Conservation (phyloP, 2,797 vertebrate species). For the Rhabdomys pumilio region DNA sequence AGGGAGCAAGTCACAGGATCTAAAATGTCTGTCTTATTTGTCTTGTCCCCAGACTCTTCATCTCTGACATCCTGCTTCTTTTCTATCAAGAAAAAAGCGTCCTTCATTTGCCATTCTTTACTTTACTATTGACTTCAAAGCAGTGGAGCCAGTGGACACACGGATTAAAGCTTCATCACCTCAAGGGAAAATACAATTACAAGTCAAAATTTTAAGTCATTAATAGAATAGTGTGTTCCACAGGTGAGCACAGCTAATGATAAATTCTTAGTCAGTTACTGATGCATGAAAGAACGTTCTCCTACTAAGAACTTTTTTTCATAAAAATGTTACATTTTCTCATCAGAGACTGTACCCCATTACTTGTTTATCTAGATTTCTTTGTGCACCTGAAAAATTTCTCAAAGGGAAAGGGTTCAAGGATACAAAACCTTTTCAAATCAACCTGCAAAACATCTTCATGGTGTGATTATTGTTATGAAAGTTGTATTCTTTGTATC, state of each 20-base stretch:
- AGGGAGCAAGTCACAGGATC: neutral
- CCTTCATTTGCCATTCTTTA: neutral
- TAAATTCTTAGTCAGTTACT: neutral
- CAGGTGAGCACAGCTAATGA: constrained; percentile 1
- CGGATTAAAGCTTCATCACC: neutral
- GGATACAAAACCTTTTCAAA: neutral
- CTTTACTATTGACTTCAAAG: neutral
- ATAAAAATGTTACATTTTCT: constrained; percentile 35
- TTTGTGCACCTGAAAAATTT: neutral
- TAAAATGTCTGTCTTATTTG: neutral
- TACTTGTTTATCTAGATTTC: neutral
- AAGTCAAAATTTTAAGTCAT: neutral
- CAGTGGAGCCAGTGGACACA: neutral
- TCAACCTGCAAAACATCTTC: neutral
- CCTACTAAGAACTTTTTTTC: neutral
- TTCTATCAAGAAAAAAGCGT: neutral
- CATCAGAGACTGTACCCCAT: neutral
- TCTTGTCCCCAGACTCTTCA: neutral
- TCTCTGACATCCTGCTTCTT: neutral
- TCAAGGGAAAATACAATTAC: neutral
- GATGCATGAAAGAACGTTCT: neutral
- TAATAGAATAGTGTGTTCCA: neutral
- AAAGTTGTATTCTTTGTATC: neutral
- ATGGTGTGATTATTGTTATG: neutral
- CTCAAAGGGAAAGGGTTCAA: neutral